These are phyloP conservation scores for Zoanthus gigantus DNA, from an alignment of 92 coral and sea anemone genomes.

Conservation along the genomic window DNA sequence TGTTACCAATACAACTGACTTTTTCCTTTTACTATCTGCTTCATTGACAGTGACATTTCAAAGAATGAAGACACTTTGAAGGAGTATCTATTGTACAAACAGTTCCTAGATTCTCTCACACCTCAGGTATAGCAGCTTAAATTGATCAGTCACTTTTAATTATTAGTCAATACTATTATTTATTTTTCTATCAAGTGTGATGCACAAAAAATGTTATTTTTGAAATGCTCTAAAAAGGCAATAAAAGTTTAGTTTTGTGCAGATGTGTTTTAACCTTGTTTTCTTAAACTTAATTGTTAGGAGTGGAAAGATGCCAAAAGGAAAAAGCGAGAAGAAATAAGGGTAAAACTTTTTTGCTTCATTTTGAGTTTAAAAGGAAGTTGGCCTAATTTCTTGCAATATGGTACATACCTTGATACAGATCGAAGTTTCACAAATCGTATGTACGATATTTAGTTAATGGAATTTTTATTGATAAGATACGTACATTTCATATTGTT, in stretches of 20 bases:
- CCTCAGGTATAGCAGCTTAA: constrained; percentile 74
- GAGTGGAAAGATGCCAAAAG: constrained; percentile 84
- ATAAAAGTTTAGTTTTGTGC: neutral
- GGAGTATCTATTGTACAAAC: constrained; percentile 93
- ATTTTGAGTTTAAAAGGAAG: no score
- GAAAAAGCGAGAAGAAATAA: constrained; percentile 80
- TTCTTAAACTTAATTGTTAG: constrained; percentile 34
- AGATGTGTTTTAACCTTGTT: neutral
- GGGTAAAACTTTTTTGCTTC: constrained; percentile 39
- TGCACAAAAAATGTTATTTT: neutral
- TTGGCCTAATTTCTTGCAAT: no score
- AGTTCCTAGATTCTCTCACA: constrained; percentile 90
- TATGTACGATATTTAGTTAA: no score
- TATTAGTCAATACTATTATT: neutral
- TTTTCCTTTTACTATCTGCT: neutral
- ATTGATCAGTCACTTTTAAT: neutral
- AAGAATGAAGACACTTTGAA: constrained; percentile 97
- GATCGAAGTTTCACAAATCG: no score
- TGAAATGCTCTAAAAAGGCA: neutral
- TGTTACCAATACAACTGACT: no score
- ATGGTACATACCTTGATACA: no score
- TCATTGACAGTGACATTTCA: constrained; percentile 85
- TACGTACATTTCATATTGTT: no score
- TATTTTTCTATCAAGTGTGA: neutral
- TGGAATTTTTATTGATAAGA: no score